A percentile compares a stretch with the other conserved stretches of the same genome.
These are phyloP conservation scores for Bufo gargarizans DNA, from an alignment of 2,113 vertebrate species.

Conservation along the genomic window DNA sequence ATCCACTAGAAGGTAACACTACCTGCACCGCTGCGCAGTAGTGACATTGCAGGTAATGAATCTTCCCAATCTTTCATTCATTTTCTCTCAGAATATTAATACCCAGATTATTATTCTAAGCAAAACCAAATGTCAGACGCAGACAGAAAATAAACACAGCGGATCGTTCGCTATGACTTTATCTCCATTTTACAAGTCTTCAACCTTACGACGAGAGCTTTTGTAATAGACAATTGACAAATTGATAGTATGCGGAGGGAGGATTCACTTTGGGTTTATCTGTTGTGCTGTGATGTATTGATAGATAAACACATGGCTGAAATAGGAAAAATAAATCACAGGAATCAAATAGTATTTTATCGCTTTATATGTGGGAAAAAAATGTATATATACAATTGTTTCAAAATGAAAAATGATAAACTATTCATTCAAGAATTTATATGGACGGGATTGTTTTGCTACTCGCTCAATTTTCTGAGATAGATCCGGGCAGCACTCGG, in stretches of 20 bases:
- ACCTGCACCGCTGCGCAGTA: background rate
- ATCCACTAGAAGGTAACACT: background rate
- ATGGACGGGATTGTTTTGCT: background rate
- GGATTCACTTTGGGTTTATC: slow-evolving; percentile 48
- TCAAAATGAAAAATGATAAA: slow-evolving; percentile 17
- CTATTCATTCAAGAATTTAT: background rate
- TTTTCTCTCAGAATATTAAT: slow-evolving; percentile 2
- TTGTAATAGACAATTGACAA: background rate
- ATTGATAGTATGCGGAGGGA: slow-evolving; percentile 53
- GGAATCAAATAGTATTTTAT: slow-evolving; percentile 44
- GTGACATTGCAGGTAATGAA: background rate
- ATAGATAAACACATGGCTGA: slow-evolving; percentile 44
- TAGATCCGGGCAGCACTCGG: background rate
- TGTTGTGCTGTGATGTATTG: slow-evolving; percentile 40
- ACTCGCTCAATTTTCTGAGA: background rate
- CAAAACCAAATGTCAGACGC: slow-evolving; percentile 27
- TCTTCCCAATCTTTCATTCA: background rate
- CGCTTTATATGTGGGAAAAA: background rate
- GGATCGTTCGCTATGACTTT: background rate
- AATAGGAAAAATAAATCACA: slow-evolving; percentile 43
- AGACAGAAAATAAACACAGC: slow-evolving; percentile 15
- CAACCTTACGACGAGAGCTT: slow-evolving; percentile 9
- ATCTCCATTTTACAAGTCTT: slow-evolving; percentile 42
- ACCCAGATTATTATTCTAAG: slow-evolving; percentile 9
- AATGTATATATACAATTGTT: slow-evolving; percentile 3